A percentile compares a stretch with the other conserved stretches of the same genome.
These are phyloP conservation scores for Fabriciana adippe DNA, from an alignment of 2,888 invertebrate species.

Conservation along the genomic window DNA sequence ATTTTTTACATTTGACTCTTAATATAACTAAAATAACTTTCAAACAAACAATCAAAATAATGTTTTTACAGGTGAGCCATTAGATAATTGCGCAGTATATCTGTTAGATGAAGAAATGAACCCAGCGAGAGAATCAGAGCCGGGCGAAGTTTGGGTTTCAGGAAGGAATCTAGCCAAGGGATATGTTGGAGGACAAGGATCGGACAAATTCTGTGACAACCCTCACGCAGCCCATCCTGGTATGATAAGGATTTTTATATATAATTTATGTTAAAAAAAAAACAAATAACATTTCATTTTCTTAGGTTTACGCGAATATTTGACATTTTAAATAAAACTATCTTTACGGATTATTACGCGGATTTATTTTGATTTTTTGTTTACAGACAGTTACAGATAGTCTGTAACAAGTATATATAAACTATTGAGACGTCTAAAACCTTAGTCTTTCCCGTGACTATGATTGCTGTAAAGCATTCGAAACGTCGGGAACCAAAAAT, in stretches of 20 bases:
- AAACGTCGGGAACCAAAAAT: too few relatives aligned
- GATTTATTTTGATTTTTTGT: too few relatives aligned
- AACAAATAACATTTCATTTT: too few relatives aligned
- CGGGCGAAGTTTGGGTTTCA: constrained; percentile 92
- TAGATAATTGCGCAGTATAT: constrained; percentile 91
- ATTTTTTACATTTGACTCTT: background rate
- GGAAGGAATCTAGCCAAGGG: constrained; percentile 91
- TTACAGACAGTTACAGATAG: too few relatives aligned
- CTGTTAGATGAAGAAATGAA: constrained; percentile 88
- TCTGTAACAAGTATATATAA: too few relatives aligned
- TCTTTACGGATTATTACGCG: too few relatives aligned
- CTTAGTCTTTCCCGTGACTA: too few relatives aligned
- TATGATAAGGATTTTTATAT: constrained; percentile 36
- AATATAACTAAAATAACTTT: background rate
- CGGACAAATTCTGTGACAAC: constrained; percentile 89
- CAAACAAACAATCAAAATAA: background rate
- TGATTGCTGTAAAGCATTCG: too few relatives aligned
- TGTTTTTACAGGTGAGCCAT: constrained; percentile 83
- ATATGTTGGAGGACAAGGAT: constrained; percentile 89
- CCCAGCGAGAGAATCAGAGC: constrained; percentile 86
- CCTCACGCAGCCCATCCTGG: constrained; percentile 83
- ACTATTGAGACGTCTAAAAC: too few relatives aligned
- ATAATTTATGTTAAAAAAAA: background rate
- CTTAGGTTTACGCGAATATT: background rate
- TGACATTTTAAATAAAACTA: too few relatives aligned